A percentile compares a stretch with the other conserved stretches of the same genome.
These are phyloP conservation scores for Lytechinus variegatus DNA, from an alignment of 35 echinoderm and acorn worm species.

Conservation along the genomic window DNA sequence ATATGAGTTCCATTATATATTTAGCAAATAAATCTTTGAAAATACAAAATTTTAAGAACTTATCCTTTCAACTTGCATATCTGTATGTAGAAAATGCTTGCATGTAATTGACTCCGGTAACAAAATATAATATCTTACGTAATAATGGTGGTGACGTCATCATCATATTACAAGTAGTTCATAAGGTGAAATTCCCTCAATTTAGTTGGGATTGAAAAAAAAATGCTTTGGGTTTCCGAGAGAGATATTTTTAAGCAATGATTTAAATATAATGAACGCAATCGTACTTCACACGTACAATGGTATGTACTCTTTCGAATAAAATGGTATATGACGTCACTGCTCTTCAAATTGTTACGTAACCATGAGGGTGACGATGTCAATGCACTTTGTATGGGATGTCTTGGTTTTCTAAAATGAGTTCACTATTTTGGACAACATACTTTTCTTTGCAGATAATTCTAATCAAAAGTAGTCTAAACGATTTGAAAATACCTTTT, in stretches of 20 bases:
- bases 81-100: neutral
- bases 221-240: neutral
- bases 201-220: neutral
- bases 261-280: neutral
- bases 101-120: neutral
- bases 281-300: neutral
- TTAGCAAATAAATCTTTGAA: neutral
- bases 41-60: neutral
- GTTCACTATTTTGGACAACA: neutral
- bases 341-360: neutral
- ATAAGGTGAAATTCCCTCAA: neutral
- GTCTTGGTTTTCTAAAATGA: neutral
- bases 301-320: neutral
- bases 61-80: neutral
- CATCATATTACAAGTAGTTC: neutral
- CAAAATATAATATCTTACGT: neutral
- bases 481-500: neutral
- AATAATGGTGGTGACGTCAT: constrained; percentile 20
- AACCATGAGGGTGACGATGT: neutral
- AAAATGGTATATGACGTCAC: neutral
- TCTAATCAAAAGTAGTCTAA: neutral
- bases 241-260: neutral
- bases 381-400: neutral
- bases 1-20: neutral
- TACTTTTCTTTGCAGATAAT: neutral